These are phyloP conservation scores for Garra rufa DNA, from an alignment of 2,113 vertebrate genomes.

Conservation along the genomic window DNA sequence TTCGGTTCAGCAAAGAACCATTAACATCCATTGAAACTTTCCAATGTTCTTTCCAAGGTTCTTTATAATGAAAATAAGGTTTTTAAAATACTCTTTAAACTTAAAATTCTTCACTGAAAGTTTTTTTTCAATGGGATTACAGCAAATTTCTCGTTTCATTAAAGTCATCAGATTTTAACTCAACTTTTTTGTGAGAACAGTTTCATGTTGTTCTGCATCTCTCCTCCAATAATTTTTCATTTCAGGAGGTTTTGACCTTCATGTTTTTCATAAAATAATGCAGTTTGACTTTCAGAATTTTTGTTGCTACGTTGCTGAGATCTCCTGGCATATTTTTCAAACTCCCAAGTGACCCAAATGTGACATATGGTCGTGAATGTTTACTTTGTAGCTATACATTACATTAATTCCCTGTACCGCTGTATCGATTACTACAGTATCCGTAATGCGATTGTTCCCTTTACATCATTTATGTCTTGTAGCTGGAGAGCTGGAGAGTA, in stretches of 20 bases:
- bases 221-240: too few species aligned
- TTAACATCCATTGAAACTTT: too few species aligned
- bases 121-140: too few species aligned
- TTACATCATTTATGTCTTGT: slow-evolving; percentile 26
- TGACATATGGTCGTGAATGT: neutral
- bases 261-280: neutral
- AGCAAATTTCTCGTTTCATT: too few species aligned
- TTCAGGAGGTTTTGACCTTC: neutral
- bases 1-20: too few species aligned
- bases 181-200: too few species aligned
- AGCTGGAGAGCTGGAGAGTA: neutral
- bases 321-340: neutral
- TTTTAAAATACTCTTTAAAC: too few species aligned
- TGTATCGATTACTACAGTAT: neutral
- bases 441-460: neutral
- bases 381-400: neutral
- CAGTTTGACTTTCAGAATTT: neutral
- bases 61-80: too few species aligned
- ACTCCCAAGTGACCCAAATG: neutral
- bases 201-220: too few species aligned
- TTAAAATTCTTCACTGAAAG: too few species aligned
- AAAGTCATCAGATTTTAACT: too few species aligned
- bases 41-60: too few species aligned
- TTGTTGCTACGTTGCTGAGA: neutral
- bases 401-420: neutral